phyloP scores from a whole-genome alignment of 2,888 invertebrate species.

The Agrotis ipsilon region DNA sequence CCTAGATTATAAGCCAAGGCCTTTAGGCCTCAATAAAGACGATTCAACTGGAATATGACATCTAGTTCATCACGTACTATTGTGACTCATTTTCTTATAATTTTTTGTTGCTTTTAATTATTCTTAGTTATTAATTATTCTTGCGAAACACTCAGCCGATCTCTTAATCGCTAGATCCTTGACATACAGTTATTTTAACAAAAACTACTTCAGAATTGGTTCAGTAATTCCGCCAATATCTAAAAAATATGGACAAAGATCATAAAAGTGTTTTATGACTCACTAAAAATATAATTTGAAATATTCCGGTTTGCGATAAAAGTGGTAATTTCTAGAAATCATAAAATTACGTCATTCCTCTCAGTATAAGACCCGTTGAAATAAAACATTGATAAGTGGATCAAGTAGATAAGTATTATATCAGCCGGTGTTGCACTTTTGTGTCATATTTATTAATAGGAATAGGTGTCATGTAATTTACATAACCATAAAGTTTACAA shows the following conservation, averaged over 20 bases:
- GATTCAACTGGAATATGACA: slow-evolving; percentile 19
- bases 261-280: slow-evolving; percentile 31
- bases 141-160: slow-evolving; percentile 32
- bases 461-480: slow-evolving; percentile 1
- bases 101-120: slow-evolving; percentile 37
- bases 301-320: slow-evolving; percentile 38
- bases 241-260: slow-evolving; percentile 3
- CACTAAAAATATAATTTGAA: slow-evolving; percentile 11
- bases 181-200: slow-evolving; percentile 30
- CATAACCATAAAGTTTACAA: background rate
- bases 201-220: slow-evolving; percentile 26
- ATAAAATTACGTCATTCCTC: slow-evolving; percentile 24
- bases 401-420: slow-evolving; percentile 33
- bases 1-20: slow-evolving; percentile 27
- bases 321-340: slow-evolving; percentile 24
- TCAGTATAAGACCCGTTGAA: slow-evolving; percentile 26
- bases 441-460: slow-evolving; percentile 43
- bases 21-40: slow-evolving; percentile 11
- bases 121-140: slow-evolving; percentile 41
- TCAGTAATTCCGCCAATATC: slow-evolving; percentile 11
- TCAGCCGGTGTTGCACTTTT: background rate
- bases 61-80: slow-evolving; percentile 38
- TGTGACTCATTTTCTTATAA: slow-evolving; percentile 9
- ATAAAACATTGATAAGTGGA: slow-evolving; percentile 38
- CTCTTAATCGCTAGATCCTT: slow-evolving; percentile 27